These are phyloP conservation scores for Heliconius nattereri DNA, from an alignment of 1,140 invertebrate species.

Conservation along the genomic window DNA sequence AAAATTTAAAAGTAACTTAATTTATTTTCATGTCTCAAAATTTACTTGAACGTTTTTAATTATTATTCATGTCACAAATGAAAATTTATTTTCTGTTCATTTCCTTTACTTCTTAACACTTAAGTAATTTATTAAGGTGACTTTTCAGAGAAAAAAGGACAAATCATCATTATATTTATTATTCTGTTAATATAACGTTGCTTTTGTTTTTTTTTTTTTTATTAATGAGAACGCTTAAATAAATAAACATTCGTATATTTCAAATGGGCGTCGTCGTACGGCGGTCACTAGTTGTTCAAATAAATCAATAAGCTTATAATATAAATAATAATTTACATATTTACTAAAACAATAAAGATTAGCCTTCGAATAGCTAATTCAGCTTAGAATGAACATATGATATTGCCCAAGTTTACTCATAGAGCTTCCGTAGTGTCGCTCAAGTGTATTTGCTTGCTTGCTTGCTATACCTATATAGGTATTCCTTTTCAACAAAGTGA, in stretches of 20 bases:
- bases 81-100: constrained; percentile 12
- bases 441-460: neutral
- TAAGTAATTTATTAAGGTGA: constrained; percentile 1
- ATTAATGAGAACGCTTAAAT: too few relatives aligned
- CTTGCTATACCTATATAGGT: too few relatives aligned
- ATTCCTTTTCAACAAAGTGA: neutral
- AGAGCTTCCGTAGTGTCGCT: neutral
- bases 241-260: too few relatives aligned
- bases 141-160: neutral
- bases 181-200: neutral
- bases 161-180: neutral
- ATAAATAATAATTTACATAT: too few relatives aligned
- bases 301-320: too few relatives aligned
- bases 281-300: too few relatives aligned
- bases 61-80: constrained; percentile 21
- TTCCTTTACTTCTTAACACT: neutral
- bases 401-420: neutral
- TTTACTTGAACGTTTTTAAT: neutral
- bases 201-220: too few relatives aligned
- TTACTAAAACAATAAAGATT: too few relatives aligned
- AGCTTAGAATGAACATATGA: neutral
- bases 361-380: too few relatives aligned
- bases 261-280: too few relatives aligned
- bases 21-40: neutral
- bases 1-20: neutral